Evolutionary conservation across 2,797 vertebrate genomes (phyloP), one percentile per base, ranked within the genome.

Genomic region (Gallinago nigripennis): DNA sequence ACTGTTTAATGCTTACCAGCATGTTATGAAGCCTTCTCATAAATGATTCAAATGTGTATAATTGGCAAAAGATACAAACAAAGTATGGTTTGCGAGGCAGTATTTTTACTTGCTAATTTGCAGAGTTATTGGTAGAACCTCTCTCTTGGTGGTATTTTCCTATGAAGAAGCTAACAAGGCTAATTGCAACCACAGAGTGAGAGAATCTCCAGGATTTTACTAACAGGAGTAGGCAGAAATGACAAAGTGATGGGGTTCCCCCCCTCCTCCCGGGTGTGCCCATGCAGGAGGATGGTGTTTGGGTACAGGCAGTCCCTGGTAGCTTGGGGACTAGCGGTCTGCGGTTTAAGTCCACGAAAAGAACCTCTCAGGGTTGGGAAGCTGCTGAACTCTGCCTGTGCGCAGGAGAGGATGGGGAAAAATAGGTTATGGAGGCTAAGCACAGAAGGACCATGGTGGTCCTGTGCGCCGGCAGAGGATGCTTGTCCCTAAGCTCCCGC

Each of bases 11-110:
- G 51, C 83, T 95, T 89, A 94, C 68, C 73, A 93, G 79, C 33
- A 27, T 35, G 45, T 81, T 94, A 46, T 64, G 64, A 94, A 90
- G 45, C 7, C 0, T 80, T 85, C 61, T 94, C 30, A 33, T 89
- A 92, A 94, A 82, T 84, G 33, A 92, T 95, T 96, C 53, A 95
- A 92, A 84, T 28, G 12, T 1, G 1, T 68, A 41, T 94, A 88
- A 90, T 70, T 97, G 89, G 81, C 88, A 86, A 92, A 96, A 92
- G 76, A 87, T 93, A 86, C 3, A 94, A 90, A 88, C 81, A 76
- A 82, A 92, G 39, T 45, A 12, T 20, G 33, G 56, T 70, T 90
- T 58, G 31, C 12, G 0, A 86, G 61, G 68, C 54, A 68, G 58
- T 71, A 25, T 81, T 94, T 93, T 92, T 87, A 48, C 83, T 95